Conservation (phyloP, 2,797 vertebrate genomes). For the Meriones psammophilus region DNA sequence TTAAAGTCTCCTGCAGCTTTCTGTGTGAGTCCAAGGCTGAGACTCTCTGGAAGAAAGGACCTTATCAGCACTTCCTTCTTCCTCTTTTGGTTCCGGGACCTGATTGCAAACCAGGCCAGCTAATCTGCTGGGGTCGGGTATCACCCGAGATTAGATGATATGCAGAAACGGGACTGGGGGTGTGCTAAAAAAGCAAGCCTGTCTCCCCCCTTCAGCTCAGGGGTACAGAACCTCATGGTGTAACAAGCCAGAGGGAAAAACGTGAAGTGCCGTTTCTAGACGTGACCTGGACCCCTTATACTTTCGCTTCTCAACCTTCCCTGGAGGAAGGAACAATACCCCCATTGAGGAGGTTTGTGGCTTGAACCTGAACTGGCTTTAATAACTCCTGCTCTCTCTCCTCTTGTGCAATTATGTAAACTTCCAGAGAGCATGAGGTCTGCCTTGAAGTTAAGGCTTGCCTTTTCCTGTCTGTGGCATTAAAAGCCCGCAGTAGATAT, state of each 20-base stretch:
- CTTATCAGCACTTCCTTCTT: background rate
- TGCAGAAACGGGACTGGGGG: background rate
- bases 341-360: background rate
- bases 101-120: background rate
- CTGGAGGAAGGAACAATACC: background rate
- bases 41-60: rapidly evolving
- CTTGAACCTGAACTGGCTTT: background rate
- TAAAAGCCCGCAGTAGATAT: background rate
- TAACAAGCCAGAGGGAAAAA: background rate
- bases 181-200: background rate
- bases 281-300: background rate
- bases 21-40: too few relatives aligned
- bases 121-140: background rate
- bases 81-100: background rate
- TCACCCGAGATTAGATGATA: background rate
- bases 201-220: background rate
- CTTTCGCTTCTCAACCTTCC: background rate
- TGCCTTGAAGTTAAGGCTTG: background rate
- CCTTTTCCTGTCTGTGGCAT: background rate
- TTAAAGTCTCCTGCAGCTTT: background rate
- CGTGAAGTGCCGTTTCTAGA: background rate
- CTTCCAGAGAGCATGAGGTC: background rate
- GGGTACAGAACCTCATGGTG: rapidly evolving
- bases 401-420: background rate
- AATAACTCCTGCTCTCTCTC: background rate